Percentiles rank a stretch among this genome's conserved stretches.
Conservation (phyloP, 2,888 invertebrate species). For the Drosophila picticornis region DNA sequence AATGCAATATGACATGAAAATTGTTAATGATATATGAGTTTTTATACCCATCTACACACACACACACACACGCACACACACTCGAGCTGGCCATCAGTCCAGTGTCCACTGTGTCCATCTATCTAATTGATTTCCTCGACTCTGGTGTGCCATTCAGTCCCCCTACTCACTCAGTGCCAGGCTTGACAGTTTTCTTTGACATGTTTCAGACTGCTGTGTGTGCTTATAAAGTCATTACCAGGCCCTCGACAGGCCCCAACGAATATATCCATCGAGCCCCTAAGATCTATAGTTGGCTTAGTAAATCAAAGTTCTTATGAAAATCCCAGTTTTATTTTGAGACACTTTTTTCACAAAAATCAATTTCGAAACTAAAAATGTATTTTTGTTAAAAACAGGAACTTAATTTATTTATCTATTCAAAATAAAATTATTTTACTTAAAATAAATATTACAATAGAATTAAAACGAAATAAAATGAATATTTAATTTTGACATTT, state of each 20-base stretch:
- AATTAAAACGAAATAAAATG: neutral
- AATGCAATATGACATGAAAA: slow-evolving; percentile 74
- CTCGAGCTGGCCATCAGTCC: slow-evolving; percentile 25
- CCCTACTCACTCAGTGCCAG: neutral
- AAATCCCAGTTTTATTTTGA: neutral
- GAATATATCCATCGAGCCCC: slow-evolving; percentile 1
- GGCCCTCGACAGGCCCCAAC: slow-evolving; percentile 14
- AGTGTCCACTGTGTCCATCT: slow-evolving; percentile 44
- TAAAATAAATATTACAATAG: neutral
- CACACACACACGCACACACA: neutral
- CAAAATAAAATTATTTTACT: neutral
- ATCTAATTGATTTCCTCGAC: slow-evolving; percentile 71
- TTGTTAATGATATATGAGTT: slow-evolving; percentile 78
- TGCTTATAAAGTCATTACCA: slow-evolving; percentile 77
- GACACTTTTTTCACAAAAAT: neutral
- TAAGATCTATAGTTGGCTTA: neutral
- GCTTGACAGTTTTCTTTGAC: slow-evolving; percentile 65
- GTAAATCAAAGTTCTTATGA: neutral
- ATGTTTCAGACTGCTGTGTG: slow-evolving; percentile 31
- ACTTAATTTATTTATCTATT: neutral
- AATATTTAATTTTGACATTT: neutral
- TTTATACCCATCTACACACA: slow-evolving; percentile 21
- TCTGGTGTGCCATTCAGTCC: slow-evolving; percentile 2
- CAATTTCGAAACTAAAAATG: neutral
- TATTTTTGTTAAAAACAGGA: neutral